phyloP scores from a whole-genome alignment of 2,888 invertebrate genomes.

The Branchipolynoe longqiensis region DNA sequence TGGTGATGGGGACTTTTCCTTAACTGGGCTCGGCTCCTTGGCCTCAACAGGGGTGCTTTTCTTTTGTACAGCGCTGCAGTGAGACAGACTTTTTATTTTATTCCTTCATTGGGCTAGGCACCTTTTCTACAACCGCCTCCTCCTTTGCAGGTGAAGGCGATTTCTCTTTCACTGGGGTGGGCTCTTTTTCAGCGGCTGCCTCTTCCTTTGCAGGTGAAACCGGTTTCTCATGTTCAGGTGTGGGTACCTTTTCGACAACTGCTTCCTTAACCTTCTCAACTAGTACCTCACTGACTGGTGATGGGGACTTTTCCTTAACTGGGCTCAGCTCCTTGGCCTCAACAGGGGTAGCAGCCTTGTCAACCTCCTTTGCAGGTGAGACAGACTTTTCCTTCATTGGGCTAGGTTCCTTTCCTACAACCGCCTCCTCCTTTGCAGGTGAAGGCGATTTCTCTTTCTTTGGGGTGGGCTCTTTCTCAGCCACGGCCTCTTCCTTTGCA shows the following conservation, averaged over 20 bases:
- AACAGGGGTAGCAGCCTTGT: neutral
- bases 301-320: conserved; percentile 4
- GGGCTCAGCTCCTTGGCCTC: conserved; percentile 22
- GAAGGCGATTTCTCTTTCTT: conserved; percentile 10
- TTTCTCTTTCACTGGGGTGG: conserved; percentile 31
- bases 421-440: neutral
- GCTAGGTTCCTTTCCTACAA: neutral
- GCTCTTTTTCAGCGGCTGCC: conserved; percentile 21
- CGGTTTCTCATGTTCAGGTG: neutral
- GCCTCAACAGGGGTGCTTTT: conserved; percentile 78
- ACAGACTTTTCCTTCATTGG: conserved; percentile 25
- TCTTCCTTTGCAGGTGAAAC: conserved; percentile 11
- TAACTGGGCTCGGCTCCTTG: conserved; percentile 31
- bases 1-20: conserved; percentile 31
- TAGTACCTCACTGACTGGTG: conserved; percentile 20
- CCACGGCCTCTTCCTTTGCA: conserved; percentile 15
- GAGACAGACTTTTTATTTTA: conserved; percentile 25
- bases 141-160: conserved; percentile 6
- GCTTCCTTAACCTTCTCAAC: neutral
- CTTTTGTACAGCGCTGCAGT: neutral
- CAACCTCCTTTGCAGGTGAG: neutral
- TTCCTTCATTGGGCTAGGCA: conserved; percentile 21
- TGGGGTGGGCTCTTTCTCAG: conserved; percentile 40
- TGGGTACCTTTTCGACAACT: neutral
- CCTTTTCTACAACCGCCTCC: conserved; percentile 30